Base-by-base conservation (phyloP, 2,888 invertebrate genomes). In the Meghimatium bilineatum region DNA sequence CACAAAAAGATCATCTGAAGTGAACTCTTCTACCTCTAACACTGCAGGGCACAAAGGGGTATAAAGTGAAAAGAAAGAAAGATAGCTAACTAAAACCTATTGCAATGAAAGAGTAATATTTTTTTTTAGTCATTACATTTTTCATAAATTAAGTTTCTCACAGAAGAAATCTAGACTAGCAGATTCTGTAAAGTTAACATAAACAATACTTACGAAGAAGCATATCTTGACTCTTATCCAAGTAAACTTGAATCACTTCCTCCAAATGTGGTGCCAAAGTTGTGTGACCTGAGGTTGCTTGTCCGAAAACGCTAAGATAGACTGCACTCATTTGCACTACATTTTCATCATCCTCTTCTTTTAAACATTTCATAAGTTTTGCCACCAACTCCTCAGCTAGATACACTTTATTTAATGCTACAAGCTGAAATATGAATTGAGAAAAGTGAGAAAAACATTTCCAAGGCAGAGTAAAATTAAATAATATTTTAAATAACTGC, bases 251-350 rank as follows among this genome's bases (percentile, higher is more conserved):
- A 56, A 88, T 79, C 14, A 88, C 38, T 38, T 82, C 74, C 17
- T 86, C 81, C 36, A 87, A 49, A 71, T 87, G 82, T 60, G 85
- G 86, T 34, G 86, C 85, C 20, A 84, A 44, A n/a, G 83, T 29
- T 34, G 32, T 60, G 1, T 83, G 81, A 0, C 84, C 66, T 66
- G 81, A 81, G 38, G 81, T 32, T 1, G 36, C 75, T 44, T 63
- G 36, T 20, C 56, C 74, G 75, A 71, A 63, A 23, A 85, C 67
- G 34, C 60, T 52, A 20, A 88, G 38, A 67, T 74, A 74, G 20
- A 71, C 63, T 32, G 80, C 66, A 32, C 67, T 77, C 32, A 80
- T 34, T 5, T 34, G 60, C 17, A n/a, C 49, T 0, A 87, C 78
- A 52, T 75, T 67, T 1, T 85, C 82, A 23, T 87, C 87, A 17